Evolutionary conservation across 2,888 invertebrate genomes (phyloP).

Genomic region (Stramonita haemastoma): DNA sequence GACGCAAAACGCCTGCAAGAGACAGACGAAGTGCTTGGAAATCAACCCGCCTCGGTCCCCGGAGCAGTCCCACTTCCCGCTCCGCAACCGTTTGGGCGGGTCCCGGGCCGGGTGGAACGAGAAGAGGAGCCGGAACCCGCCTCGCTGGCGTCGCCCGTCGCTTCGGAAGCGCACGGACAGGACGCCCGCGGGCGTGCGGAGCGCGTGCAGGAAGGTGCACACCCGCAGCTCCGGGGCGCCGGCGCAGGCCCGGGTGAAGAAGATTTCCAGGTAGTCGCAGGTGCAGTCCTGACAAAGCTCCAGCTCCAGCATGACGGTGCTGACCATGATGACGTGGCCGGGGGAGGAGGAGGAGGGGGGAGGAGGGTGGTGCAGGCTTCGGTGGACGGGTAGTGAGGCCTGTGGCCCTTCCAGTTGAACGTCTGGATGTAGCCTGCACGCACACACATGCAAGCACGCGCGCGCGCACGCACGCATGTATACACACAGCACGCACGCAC

Average conservation of each 20-base stretch:
- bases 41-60: background rate
- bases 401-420: background rate
- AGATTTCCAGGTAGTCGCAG: slow-evolving; percentile 5
- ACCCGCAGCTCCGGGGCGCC: background rate
- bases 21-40: slow-evolving; percentile 9
- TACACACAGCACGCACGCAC: background rate
- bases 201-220: background rate
- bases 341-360: background rate
- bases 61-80: background rate
- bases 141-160: background rate
- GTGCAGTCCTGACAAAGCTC: background rate
- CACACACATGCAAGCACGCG: background rate
- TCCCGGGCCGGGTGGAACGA: background rate
- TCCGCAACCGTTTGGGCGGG: background rate
- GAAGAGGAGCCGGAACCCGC: background rate
- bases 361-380: background rate
- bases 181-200: background rate
- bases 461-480: background rate
- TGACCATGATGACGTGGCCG: background rate
- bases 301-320: background rate
- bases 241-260: background rate
- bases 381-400: background rate
- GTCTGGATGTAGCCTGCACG: background rate
- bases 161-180: slow-evolving; percentile 2
- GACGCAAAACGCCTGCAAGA: background rate